Base-by-base conservation (phyloP, 2,113 vertebrate genomes). In the Lichenostomus cassidix region DNA sequence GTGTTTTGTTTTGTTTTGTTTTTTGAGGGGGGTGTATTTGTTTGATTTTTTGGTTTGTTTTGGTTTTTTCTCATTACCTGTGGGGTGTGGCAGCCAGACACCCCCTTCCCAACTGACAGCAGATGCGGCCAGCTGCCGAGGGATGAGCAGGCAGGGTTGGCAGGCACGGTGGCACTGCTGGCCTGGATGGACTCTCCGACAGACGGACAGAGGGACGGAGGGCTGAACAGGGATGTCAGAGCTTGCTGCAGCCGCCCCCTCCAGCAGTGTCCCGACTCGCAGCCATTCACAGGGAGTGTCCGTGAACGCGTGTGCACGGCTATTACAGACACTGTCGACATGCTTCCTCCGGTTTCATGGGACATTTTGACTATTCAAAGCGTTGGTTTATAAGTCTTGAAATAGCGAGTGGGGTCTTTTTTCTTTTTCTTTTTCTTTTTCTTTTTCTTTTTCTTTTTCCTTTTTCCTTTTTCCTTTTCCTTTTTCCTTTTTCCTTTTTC, bases 341-440 rank as follows among this genome's bases (percentile, higher is more conserved):
- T 81, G 65, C 41, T 87, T 91, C 93, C 90, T 89, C 69, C 8
- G 33, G 65, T 78, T 94, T 89, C 84, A 75, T 87, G 87, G 93
- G 67, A 65, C 56, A 41, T 78, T 84, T 42, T 68, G 65, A 75
- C 56, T 84, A 56, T 27, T 67, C 69, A 85, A 84, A 89, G 74
- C 29, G 12, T 27, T 81, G 58, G 11, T 56, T 81, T 75, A 50
- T 69, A 23, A 84, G 74, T 18, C 52, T 11, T 27, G 31, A 74
- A 90, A 64, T 15, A 75, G 5, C 0, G 4, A 53, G 5, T 29
- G 42, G 11, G 22, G 1, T 6, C 4, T 23, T 1, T 56, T 15
- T 14, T 33, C 27, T 22, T 20, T 64, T n/a, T 12, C 19, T 53
- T n/a, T 12, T 12, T 55, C 15, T 20, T 64, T n/a, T 12, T 27